Evolutionary conservation across 2,888 invertebrate genomes (phyloP).

Genomic region (Hyppa rectilinea): DNA sequence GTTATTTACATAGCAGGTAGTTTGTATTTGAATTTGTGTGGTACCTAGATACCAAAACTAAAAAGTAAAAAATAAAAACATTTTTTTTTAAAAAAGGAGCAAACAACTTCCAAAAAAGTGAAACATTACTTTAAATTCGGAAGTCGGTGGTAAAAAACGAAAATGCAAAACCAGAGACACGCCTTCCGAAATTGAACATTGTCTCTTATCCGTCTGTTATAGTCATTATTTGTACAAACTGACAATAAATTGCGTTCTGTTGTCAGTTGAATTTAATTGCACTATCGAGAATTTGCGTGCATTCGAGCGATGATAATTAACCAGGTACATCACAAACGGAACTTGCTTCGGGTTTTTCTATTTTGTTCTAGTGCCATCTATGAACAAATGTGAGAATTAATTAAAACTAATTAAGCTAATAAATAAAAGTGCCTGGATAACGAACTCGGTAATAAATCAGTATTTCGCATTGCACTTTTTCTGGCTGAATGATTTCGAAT

Average conservation of each 20-base stretch:
- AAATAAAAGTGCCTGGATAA: constrained; percentile 24
- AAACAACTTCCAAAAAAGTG: too few relatives aligned
- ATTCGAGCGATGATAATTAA: constrained; percentile 63
- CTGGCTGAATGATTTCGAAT: constrained; percentile 7
- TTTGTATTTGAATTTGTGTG: too few relatives aligned
- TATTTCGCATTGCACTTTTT: constrained; percentile 20
- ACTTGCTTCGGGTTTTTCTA: constrained; percentile 40
- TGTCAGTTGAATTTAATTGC: constrained; percentile 65
- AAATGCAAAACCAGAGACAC: too few relatives aligned
- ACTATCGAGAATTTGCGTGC: constrained; percentile 64
- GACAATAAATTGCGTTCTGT: constrained; percentile 49
- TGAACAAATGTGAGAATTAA: constrained; percentile 49
- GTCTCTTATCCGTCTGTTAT: neutral
- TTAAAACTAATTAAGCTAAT: constrained; percentile 43
- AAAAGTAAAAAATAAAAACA: too few relatives aligned
- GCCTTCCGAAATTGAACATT: too few relatives aligned
- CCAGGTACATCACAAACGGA: constrained; percentile 46
- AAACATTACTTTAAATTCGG: too few relatives aligned
- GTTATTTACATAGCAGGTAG: too few relatives aligned
- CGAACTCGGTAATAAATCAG: constrained; percentile 36
- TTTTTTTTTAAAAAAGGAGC: too few relatives aligned
- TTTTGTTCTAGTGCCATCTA: constrained; percentile 47
- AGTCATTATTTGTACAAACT: constrained; percentile 7
- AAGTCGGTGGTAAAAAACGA: too few relatives aligned
- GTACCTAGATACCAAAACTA: too few relatives aligned